A percentile compares a stretch with the other conserved stretches of the same genome.
Conservation (phyloP, 2,113 vertebrate genomes). For the Dendropsophus ebraccatus region DNA sequence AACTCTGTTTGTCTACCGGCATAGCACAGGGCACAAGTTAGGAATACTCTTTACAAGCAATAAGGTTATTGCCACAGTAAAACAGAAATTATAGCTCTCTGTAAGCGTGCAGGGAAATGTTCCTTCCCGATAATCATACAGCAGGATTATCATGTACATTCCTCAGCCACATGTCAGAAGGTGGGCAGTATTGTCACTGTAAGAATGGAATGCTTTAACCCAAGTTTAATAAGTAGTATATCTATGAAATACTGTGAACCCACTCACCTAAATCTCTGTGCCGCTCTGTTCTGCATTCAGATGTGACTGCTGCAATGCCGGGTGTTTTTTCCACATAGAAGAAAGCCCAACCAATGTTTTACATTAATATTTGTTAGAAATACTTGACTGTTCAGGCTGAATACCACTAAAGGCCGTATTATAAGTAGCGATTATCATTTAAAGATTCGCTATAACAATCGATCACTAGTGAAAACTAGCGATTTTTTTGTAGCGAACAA, state of each 20-base stretch:
- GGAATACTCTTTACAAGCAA: slow-evolving; percentile 15
- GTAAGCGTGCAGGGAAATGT: slow-evolving; percentile 33
- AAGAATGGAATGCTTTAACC: slow-evolving; percentile 22
- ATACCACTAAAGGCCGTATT: too few species aligned
- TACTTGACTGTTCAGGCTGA: neutral
- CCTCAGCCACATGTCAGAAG: slow-evolving; percentile 6
- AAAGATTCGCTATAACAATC: too few species aligned
- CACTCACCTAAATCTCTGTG: neutral
- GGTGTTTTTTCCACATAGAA: neutral
- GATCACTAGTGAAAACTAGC: too few species aligned
- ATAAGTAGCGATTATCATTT: too few species aligned
- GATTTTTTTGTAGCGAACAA: too few species aligned
- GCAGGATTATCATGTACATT: slow-evolving; percentile 25
- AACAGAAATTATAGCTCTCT: slow-evolving; percentile 15
- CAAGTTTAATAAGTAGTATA: slow-evolving; percentile 10
- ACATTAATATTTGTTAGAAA: too few species aligned
- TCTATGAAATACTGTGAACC: neutral
- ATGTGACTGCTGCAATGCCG: neutral
- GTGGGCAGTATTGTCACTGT: slow-evolving; percentile 1
- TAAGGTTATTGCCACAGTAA: slow-evolving; percentile 33
- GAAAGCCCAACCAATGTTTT: neutral
- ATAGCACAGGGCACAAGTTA: neutral
- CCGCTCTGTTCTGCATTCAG: neutral
- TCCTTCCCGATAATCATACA: slow-evolving; percentile 27
- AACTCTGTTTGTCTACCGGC: neutral